Base-by-base conservation (phyloP, 1,140 invertebrate genomes). In the Rhagoletis zephyria region DNA sequence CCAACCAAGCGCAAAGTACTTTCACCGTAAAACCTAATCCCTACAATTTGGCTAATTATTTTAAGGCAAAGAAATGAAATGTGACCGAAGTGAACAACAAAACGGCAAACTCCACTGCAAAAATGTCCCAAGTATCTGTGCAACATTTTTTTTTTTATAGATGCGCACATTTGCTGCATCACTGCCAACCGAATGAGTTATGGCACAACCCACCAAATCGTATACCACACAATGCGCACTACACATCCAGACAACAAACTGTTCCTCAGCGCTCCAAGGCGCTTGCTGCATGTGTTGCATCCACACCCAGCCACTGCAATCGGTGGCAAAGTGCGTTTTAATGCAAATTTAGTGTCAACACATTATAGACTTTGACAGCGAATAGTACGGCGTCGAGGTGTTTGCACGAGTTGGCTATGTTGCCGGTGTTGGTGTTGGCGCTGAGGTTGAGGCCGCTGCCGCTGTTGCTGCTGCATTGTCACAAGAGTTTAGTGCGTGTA, bases 311-410 rank as follows among this genome's bases (percentile, higher is more conserved):
- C 4, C 64, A 45, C 9, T 10, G 30, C 65, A 51, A 81, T 51
- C 74, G 74, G 74, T 81, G 74, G 74, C 74, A 81, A 81, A 81
- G 74, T 81, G 74, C 19, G 74, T 56, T 81, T 81, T 81, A 81
- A 81, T 81, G 74, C 74, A 81, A 81, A 81, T 81, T 81, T 81
- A 81, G 74, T 81, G 74, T 81, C 74, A 81, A 81, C 74, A 81
- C 74, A 81, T 56, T 19, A 81, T 81, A 81, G 74, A 81, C 48
- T 81, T 81, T 81, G 74, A 81, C 74, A 81, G 74, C 74, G 48
- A 48, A 12, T 12, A 48, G 14, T n/a, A 30, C 45, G 3, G 48
- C 48, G 74, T 56, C 14, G 74, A 12, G 9, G 67, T 56, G n/a
- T 63, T 63, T 63, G 4, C 61, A 63, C n/a, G 12, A 30, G 4